These are phyloP conservation scores for Hydriomena furcata DNA, from an alignment of 2,888 invertebrate genomes.

Conservation along the genomic window DNA sequence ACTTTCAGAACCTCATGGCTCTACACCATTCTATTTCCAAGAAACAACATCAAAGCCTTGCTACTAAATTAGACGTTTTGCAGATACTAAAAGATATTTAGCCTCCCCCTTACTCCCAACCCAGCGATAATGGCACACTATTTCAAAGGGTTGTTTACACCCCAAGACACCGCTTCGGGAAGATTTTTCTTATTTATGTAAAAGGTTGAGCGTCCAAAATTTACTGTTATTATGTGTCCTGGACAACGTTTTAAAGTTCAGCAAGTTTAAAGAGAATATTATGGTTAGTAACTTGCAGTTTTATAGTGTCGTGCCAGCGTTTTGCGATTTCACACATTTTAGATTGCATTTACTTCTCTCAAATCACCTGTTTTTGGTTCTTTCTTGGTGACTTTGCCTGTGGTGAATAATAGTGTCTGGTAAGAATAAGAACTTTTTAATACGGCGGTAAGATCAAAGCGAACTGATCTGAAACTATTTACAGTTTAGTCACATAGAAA, in stretches of 20 bases:
- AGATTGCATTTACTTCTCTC: no score
- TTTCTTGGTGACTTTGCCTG: no score
- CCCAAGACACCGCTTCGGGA: constrained; percentile 43
- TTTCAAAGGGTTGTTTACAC: constrained; percentile 77
- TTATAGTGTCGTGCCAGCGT: not conserved
- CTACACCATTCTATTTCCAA: constrained; percentile 38
- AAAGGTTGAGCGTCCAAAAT: constrained; percentile 28
- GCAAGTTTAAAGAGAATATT: constrained; percentile 9
- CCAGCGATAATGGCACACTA: constrained; percentile 60
- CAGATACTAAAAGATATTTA: constrained; percentile 80
- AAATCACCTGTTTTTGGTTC: no score
- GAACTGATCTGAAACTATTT: not conserved
- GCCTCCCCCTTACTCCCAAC: constrained; percentile 46
- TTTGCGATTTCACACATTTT: not conserved
- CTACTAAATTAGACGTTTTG: constrained; percentile 75
- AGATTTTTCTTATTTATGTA: constrained; percentile 38
- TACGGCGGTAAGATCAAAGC: no score
- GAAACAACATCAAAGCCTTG: constrained; percentile 68
- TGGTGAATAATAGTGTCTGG: no score
- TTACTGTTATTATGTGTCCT: constrained; percentile 24
- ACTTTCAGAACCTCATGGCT: constrained; percentile 25
- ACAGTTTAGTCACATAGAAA: not conserved
- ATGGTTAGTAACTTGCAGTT: not conserved
- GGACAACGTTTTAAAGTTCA: constrained; percentile 4
- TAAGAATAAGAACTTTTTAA: no score